Evolutionary conservation across 64 coral and sea anemone genomes (phyloP).

Genomic region (Trachythela sp.): DNA sequence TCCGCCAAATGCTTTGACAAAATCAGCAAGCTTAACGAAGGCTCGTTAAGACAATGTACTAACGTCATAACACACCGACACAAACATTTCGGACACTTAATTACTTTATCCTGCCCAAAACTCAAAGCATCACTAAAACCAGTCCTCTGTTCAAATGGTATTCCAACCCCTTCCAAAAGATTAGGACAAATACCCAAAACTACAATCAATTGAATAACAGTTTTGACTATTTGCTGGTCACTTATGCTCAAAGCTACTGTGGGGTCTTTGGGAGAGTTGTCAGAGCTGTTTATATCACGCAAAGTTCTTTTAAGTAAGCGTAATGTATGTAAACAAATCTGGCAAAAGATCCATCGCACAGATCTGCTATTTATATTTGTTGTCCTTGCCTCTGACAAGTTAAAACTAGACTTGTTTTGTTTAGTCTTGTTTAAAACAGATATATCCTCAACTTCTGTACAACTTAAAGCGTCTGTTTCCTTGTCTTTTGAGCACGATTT

Average conservation of each 20-base stretch:
- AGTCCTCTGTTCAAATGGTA: constrained; percentile 65
- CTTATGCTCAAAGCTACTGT: constrained; percentile 50
- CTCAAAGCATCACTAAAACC: constrained; percentile 52
- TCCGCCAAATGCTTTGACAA: constrained; percentile 80
- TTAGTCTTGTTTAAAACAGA: neutral
- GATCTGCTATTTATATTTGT: neutral
- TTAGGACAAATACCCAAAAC: constrained; percentile 75
- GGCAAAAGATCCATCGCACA: neutral
- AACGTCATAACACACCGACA: constrained; percentile 54
- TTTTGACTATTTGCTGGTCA: constrained; percentile 62
- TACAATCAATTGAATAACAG: constrained; percentile 67
- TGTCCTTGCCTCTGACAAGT: neutral
- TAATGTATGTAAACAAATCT: neutral
- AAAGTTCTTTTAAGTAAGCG: neutral
- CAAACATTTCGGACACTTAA: constrained; percentile 52
- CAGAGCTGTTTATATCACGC: neutral
- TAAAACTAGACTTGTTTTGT: neutral
- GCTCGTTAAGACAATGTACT: constrained; percentile 48
- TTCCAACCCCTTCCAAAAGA: constrained; percentile 62
- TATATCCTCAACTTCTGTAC: neutral
- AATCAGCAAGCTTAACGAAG: constrained; percentile 50
- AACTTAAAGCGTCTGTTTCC: neutral
- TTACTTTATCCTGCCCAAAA: neutral
- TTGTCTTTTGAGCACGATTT: neutral
- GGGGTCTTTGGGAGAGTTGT: constrained; percentile 9